Conservation (phyloP, 1,140 invertebrate species). For the Temnothorax nylanderi region DNA sequence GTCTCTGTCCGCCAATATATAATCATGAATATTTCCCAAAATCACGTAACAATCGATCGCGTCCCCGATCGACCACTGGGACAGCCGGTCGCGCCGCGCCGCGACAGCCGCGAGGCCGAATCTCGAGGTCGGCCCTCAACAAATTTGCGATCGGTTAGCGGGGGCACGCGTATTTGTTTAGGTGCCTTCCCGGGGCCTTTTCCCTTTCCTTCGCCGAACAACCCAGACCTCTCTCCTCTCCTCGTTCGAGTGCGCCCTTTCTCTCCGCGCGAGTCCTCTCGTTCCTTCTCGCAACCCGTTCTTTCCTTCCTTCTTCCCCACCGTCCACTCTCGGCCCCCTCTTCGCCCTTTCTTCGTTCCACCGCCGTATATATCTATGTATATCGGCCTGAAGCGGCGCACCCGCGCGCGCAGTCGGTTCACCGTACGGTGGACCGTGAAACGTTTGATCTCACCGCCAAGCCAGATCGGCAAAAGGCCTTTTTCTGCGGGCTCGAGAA, state of each 20-base stretch:
- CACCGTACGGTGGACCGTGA: slow-evolving; percentile 71
- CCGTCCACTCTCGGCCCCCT: not conserved
- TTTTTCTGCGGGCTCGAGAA: slow-evolving; percentile 77
- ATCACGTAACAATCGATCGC: slow-evolving; percentile 7
- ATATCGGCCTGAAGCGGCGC: slow-evolving; percentile 68
- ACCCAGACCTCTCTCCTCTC: not conserved
- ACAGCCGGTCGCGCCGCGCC: slow-evolving; percentile 3
- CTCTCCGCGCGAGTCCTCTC: slow-evolving; percentile 24
- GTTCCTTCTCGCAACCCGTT: slow-evolving; percentile 33
- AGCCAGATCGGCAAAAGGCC: slow-evolving; percentile 81
- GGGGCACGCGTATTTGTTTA: slow-evolving; percentile 73
- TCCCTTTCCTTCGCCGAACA: slow-evolving; percentile 60
- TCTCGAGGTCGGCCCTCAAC: slow-evolving; percentile 64
- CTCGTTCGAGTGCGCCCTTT: not conserved
- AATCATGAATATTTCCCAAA: slow-evolving; percentile 1
- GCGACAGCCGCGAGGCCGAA: slow-evolving; percentile 49
- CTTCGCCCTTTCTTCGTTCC: slow-evolving; percentile 32
- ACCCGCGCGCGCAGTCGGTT: slow-evolving; percentile 75
- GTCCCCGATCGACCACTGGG: slow-evolving; percentile 5
- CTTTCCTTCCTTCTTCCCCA: slow-evolving; percentile 31
- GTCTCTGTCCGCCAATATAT: not conserved
- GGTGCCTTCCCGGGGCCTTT: slow-evolving; percentile 54
- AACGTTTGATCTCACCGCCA: slow-evolving; percentile 82
- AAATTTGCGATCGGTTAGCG: slow-evolving; percentile 75
- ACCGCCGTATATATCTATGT: slow-evolving; percentile 62